A percentile compares a stretch with the other conserved stretches of the same genome.
Conservation (phyloP, 1,140 invertebrate species). For the Oryzaephilus surinamensis region DNA sequence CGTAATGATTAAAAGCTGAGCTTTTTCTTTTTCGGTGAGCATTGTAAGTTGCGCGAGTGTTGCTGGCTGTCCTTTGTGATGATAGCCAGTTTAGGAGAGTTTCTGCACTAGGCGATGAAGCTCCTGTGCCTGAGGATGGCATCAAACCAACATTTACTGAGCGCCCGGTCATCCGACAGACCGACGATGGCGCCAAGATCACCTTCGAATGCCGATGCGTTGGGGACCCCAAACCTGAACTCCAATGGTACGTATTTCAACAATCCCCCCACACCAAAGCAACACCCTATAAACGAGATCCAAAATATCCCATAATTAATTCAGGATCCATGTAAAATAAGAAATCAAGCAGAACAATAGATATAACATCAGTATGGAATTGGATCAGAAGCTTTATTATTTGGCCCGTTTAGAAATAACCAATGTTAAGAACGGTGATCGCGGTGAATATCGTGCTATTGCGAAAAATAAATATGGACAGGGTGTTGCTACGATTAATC, state of each 20-base stretch:
- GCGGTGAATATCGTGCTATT: constrained; percentile 86
- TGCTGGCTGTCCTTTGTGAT: constrained; percentile 29
- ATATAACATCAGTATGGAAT: constrained; percentile 66
- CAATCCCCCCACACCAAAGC: too few relatives aligned
- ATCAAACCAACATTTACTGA: constrained; percentile 93
- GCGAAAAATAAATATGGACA: constrained; percentile 89
- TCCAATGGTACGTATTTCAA: constrained; percentile 73
- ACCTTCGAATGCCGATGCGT: constrained; percentile 92
- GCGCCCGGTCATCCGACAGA: constrained; percentile 89
- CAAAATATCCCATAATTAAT: constrained; percentile 5
- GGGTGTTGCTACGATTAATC: constrained; percentile 86
- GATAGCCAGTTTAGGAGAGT: constrained; percentile 35
- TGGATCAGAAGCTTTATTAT: constrained; percentile 82
- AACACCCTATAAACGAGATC: not conserved
- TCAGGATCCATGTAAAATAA: constrained; percentile 76
- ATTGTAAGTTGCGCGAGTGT: constrained; percentile 34
- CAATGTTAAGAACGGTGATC: constrained; percentile 73
- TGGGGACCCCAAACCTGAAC: constrained; percentile 83
- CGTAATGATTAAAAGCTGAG: constrained; percentile 37
- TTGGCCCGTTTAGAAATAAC: constrained; percentile 74
- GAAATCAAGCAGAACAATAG: constrained; percentile 65
- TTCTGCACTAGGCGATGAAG: constrained; percentile 72
- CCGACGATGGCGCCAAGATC: constrained; percentile 84
- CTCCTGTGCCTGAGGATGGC: constrained; percentile 79
- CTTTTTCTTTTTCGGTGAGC: constrained; percentile 30